A percentile compares a stretch with the other conserved stretches of the same genome.
phyloP scores from a whole-genome alignment of 2,113 vertebrate genomes.

The Chloropsis cyanopogon region DNA sequence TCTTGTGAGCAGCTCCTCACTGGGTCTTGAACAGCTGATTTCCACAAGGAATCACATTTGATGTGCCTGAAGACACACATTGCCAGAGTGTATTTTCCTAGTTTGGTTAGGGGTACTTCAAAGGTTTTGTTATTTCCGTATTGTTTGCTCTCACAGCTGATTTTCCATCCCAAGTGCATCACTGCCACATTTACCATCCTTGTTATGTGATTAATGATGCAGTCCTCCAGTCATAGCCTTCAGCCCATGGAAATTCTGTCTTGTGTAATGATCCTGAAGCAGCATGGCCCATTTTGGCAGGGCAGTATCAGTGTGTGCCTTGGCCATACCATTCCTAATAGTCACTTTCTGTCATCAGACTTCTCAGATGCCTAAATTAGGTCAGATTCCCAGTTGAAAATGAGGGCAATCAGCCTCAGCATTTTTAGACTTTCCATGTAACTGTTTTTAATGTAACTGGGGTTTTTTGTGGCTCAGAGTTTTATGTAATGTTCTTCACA shows the following conservation, averaged over 20 bases:
- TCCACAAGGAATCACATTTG: neutral
- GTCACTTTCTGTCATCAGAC: neutral
- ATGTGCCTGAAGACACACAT: neutral
- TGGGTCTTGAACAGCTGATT: neutral
- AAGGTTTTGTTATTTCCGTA: neutral
- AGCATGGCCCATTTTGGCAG: fast-evolving
- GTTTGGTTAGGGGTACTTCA: neutral
- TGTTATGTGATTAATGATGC: fast-evolving
- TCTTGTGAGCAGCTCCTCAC: neutral
- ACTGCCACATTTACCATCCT: neutral
- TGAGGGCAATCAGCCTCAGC: neutral
- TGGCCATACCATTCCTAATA: neutral
- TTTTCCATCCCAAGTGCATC: neutral
- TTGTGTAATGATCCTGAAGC: fast-evolving
- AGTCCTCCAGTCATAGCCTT: neutral
- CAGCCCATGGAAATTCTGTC: neutral
- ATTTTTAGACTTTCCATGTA: neutral
- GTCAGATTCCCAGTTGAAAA: neutral
- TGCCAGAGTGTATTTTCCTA: neutral
- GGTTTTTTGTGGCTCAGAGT: neutral
- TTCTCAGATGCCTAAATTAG: neutral
- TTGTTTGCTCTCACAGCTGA: neutral
- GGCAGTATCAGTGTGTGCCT: neutral
- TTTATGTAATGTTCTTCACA: neutral
- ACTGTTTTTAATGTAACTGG: neutral